Conservation (phyloP, 2,888 invertebrate genomes). For the Resseliella maxima region DNA sequence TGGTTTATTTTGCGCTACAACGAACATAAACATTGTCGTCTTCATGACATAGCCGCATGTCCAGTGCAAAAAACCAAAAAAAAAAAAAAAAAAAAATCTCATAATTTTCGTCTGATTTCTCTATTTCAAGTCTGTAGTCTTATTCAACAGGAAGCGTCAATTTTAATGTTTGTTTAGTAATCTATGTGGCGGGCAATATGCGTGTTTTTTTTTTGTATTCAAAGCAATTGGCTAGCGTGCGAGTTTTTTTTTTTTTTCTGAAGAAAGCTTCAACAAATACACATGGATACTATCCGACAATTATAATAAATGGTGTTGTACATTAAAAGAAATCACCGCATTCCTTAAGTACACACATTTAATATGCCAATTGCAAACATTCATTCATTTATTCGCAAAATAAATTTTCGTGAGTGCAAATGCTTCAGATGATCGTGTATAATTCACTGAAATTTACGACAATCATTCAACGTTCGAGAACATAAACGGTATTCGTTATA, state of each 20-base stretch:
- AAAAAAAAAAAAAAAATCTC: neutral
- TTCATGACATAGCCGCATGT: neutral
- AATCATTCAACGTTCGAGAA: constrained; percentile 14
- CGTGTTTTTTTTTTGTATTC: too few species aligned
- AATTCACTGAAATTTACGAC: constrained; percentile 8
- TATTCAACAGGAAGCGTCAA: constrained; percentile 51
- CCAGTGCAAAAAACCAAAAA: neutral
- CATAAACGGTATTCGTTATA: neutral
- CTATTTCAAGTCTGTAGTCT: constrained; percentile 2
- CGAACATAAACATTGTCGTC: neutral
- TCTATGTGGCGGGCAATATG: neutral
- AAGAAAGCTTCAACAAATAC: neutral
- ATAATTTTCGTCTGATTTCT: constrained; percentile 33
- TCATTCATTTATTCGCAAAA: neutral
- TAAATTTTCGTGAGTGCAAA: too few species aligned
- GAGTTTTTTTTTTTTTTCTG: neutral
- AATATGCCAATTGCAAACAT: neutral
- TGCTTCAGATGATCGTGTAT: neutral
- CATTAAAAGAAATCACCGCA: constrained; percentile 15
- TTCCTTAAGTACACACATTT: neutral
- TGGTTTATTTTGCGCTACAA: neutral
- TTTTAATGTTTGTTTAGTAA: constrained; percentile 49
- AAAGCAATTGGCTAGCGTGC: too few species aligned
- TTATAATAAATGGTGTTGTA: neutral
- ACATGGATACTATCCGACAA: neutral